Percentiles rank a stretch among this genome's conserved stretches.
These are phyloP conservation scores for Chelon labrosus DNA, from an alignment of 2,797 vertebrate species.

Conservation along the genomic window DNA sequence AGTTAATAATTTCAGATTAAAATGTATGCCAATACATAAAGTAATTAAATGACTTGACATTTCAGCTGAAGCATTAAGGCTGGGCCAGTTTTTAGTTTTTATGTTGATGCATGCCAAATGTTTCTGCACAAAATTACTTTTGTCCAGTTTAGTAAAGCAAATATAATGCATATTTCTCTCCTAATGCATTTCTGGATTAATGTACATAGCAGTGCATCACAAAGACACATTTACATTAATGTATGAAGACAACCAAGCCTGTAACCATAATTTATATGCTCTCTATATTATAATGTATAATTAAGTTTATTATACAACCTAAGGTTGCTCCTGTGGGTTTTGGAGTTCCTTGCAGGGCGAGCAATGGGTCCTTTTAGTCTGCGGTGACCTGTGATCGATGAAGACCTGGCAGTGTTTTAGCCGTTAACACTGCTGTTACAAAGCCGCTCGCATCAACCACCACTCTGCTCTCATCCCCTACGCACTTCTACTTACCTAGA, in stretches of 20 bases:
- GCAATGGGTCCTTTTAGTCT: slow-evolving; percentile 59
- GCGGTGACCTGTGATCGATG: slow-evolving; percentile 68
- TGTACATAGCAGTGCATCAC: background rate
- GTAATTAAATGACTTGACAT: no score
- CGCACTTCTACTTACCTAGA: slow-evolving; percentile 44
- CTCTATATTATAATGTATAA: slow-evolving; percentile 32
- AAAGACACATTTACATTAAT: background rate
- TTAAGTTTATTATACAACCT: slow-evolving; percentile 20
- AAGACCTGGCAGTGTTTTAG: slow-evolving; percentile 60
- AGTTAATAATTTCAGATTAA: no score
- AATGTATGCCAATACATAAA: no score
- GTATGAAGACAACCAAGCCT: background rate
- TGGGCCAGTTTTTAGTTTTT: no score
- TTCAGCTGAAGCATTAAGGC: no score
- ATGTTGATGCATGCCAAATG: no score
- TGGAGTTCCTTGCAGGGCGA: slow-evolving; percentile 44
- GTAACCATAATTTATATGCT: slow-evolving; percentile 8
- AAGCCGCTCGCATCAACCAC: slow-evolving; percentile 43
- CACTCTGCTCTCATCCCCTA: slow-evolving; percentile 19
- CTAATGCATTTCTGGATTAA: background rate
- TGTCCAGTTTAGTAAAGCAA: slow-evolving; percentile 17
- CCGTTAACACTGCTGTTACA: slow-evolving; percentile 38
- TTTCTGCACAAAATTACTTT: no score
- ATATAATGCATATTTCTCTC: background rate
- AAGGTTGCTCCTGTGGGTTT: slow-evolving; percentile 46